Conservation (phyloP, 2,888 invertebrate species). For the Phaedon cochleariae region DNA sequence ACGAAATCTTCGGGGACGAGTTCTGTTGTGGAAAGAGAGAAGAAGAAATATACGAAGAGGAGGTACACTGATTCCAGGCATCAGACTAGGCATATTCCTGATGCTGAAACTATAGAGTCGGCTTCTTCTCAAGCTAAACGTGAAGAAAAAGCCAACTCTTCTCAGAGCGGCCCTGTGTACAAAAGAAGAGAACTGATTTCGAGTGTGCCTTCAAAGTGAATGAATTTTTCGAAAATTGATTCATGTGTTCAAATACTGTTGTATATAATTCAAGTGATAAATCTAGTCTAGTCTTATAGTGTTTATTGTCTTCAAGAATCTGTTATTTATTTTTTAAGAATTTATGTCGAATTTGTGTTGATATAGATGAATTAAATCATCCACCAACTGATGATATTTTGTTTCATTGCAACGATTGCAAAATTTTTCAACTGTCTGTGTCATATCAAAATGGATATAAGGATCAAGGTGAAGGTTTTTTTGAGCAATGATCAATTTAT, state of each 20-base stretch:
- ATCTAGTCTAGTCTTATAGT: slow-evolving; percentile 47
- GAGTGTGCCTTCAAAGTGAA: slow-evolving; percentile 68
- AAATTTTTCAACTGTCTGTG: neutral
- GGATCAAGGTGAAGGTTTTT: neutral
- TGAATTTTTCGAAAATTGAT: slow-evolving; percentile 15
- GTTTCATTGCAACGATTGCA: neutral
- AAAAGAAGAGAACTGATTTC: slow-evolving; percentile 84
- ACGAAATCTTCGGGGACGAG: slow-evolving; percentile 53
- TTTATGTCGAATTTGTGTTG: slow-evolving; percentile 46
- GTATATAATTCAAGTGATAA: slow-evolving; percentile 44
- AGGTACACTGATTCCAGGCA: slow-evolving; percentile 70
- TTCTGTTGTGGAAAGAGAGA: slow-evolving; percentile 61
- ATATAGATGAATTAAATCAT: slow-evolving; percentile 42
- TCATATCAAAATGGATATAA: too few relatives aligned
- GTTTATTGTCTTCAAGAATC: slow-evolving; percentile 42
- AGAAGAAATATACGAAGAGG: slow-evolving; percentile 69
- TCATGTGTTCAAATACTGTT: slow-evolving; percentile 45
- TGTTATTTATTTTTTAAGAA: slow-evolving; percentile 52
- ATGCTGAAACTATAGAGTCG: slow-evolving; percentile 63
- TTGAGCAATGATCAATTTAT: slow-evolving; percentile 16
- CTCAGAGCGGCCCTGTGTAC: slow-evolving; percentile 69
- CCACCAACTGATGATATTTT: slow-evolving; percentile 16
- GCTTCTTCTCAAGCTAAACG: slow-evolving; percentile 46
- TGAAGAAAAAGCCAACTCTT: slow-evolving; percentile 42
- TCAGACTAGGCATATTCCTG: slow-evolving; percentile 67